Percentiles rank a stretch among this genome's conserved stretches.
phyloP scores from a whole-genome alignment of 2,113 vertebrate species.

The Prochilodus magdalenae region DNA sequence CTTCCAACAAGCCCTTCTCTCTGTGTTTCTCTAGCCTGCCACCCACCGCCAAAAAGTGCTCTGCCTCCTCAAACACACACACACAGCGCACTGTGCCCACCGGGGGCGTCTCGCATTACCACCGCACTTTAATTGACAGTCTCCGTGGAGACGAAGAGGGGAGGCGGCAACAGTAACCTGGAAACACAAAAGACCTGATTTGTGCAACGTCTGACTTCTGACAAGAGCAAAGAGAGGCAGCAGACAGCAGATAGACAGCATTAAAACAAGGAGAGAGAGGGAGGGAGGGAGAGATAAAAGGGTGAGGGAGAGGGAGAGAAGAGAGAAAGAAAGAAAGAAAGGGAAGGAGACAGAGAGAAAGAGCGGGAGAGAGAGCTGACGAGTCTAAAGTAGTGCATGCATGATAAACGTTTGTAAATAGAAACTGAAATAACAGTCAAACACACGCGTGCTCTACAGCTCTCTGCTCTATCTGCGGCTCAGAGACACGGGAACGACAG shows the following conservation, averaged over 20 bases:
- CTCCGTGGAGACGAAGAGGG: conserved; percentile 55
- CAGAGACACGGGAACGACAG: too few species aligned
- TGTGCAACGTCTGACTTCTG: conserved; percentile 46
- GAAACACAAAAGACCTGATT: conserved; percentile 54
- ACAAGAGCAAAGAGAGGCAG: conserved; percentile 18
- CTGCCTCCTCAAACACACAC: conserved; percentile 29
- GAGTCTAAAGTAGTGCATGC: background rate
- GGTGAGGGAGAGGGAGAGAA: too few species aligned
- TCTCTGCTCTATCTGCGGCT: too few species aligned
- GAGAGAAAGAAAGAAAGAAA: background rate
- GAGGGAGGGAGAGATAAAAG: background rate
- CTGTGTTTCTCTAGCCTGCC: conserved; percentile 24
- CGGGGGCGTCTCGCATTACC: conserved; percentile 48
- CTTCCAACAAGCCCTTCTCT: conserved; percentile 18
- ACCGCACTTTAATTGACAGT: conserved; percentile 56
- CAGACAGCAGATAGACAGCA: conserved; percentile 31
- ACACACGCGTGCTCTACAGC: too few species aligned
- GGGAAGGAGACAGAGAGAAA: too few species aligned
- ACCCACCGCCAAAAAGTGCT: conserved; percentile 39
- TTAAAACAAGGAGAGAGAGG: conserved; percentile 15
- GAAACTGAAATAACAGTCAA: too few species aligned
- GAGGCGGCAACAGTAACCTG: conserved; percentile 53
- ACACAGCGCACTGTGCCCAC: conserved; percentile 38
- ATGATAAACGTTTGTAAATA: too few species aligned
- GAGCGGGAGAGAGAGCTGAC: background rate